These are phyloP conservation scores for Nudaria mundana DNA, from an alignment of 2,888 invertebrate genomes.

Conservation along the genomic window DNA sequence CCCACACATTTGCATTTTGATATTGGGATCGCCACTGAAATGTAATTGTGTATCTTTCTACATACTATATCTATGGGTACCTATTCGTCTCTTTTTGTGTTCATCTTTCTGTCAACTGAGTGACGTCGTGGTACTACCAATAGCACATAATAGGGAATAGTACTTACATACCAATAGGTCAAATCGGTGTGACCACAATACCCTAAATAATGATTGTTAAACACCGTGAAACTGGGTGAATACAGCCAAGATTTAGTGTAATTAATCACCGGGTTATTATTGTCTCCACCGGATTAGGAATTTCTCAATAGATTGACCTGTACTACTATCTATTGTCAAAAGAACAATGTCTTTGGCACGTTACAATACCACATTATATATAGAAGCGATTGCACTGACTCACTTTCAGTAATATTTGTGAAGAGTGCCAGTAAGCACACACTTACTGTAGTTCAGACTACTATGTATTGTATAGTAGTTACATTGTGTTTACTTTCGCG, in stretches of 20 bases:
- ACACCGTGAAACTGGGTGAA: constrained; percentile 17
- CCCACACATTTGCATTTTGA: no score
- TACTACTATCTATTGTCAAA: constrained; percentile 48
- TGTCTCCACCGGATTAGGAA: constrained; percentile 46
- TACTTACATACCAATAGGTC: no score
- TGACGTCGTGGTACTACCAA: no score
- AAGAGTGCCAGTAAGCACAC: constrained; percentile 41
- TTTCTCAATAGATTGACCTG: constrained; percentile 54
- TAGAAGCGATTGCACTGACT: constrained; percentile 51
- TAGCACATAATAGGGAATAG: no score
- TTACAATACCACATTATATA: constrained; percentile 59
- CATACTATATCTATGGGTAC: no score
- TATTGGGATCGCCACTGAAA: no score
- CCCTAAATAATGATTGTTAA: no score
- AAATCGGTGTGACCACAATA: no score
- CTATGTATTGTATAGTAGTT: constrained; percentile 44
- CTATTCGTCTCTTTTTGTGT: no score
- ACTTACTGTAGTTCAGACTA: constrained; percentile 36
- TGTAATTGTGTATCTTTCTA: no score
- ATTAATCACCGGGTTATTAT: constrained; percentile 27
- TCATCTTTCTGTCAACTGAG: no score
- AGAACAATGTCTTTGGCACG: constrained; percentile 51
- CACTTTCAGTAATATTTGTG: constrained; percentile 51
- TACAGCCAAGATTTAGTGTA: constrained; percentile 10
- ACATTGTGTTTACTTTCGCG: constrained; percentile 44